These are phyloP conservation scores for Petrocephalus zakoni DNA, from an alignment of 2,113 vertebrate species.

Conservation along the genomic window DNA sequence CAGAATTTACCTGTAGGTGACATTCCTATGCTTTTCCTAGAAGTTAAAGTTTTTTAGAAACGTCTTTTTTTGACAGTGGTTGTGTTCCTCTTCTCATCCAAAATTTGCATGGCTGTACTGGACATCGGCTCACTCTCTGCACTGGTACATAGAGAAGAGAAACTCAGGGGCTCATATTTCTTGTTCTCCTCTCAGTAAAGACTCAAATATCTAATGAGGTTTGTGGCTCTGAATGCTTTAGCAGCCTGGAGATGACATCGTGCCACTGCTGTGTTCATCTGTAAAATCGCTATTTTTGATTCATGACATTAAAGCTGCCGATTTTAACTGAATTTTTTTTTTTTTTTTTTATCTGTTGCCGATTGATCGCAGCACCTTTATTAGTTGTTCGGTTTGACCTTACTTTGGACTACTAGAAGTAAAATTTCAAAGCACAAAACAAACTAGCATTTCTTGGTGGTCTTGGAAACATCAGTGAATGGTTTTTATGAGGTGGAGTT, in stretches of 20 bases:
- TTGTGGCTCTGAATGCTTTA: background rate
- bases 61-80: background rate
- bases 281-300: background rate
- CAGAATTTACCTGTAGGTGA: background rate
- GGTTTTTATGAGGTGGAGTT: background rate
- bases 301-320: too few species aligned
- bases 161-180: background rate
- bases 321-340: too few species aligned
- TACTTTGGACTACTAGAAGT: background rate
- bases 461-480: background rate
- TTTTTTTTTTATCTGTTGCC: background rate
- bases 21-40: background rate
- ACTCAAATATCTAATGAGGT: background rate
- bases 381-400: background rate
- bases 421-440: background rate
- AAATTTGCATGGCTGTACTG: background rate
- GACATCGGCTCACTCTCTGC: background rate
- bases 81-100: background rate
- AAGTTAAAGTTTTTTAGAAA: background rate
- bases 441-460: background rate
- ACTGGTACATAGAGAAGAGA: background rate
- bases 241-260: background rate
- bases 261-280: background rate
- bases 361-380: background rate
- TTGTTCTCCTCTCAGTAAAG: background rate